These are phyloP conservation scores for Onychomys torridus DNA, from an alignment of 2,797 vertebrate genomes.

Conservation along the genomic window DNA sequence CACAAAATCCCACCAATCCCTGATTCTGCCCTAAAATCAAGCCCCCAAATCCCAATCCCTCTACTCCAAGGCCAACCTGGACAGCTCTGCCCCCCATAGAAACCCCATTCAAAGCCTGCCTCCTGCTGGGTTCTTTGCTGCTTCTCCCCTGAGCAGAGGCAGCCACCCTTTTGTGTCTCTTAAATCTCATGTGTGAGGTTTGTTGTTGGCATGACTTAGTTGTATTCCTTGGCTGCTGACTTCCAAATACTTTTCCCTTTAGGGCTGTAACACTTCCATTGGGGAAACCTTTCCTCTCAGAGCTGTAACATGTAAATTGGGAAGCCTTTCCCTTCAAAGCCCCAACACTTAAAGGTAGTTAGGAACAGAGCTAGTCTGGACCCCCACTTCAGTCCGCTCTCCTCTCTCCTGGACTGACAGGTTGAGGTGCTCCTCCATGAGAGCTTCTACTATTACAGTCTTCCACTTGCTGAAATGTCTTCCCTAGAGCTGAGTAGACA, in stretches of 20 bases:
- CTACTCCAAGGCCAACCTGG: neutral
- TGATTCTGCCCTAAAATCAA: neutral
- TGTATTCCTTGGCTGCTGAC: neutral
- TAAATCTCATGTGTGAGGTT: neutral
- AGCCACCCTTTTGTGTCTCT: neutral
- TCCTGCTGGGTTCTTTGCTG: neutral
- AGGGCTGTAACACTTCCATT: neutral
- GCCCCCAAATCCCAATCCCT: neutral
- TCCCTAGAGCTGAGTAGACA: neutral
- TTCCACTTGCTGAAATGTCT: neutral
- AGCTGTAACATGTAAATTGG: neutral
- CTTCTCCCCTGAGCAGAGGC: neutral
- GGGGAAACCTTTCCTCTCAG: neutral
- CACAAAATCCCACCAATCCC: neutral
- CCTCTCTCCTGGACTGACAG: neutral
- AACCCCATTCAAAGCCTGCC: neutral
- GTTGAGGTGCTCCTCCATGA: neutral
- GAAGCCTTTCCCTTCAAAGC: no score
- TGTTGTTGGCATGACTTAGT: neutral
- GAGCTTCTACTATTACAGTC: neutral
- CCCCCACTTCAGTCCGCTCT: neutral
- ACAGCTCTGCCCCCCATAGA: neutral
- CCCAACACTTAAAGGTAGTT: neutral
- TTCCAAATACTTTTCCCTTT: neutral
- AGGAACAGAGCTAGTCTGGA: neutral